Base-by-base conservation (phyloP, 2,113 vertebrate genomes). In the Myotis lucifugus region DNA sequence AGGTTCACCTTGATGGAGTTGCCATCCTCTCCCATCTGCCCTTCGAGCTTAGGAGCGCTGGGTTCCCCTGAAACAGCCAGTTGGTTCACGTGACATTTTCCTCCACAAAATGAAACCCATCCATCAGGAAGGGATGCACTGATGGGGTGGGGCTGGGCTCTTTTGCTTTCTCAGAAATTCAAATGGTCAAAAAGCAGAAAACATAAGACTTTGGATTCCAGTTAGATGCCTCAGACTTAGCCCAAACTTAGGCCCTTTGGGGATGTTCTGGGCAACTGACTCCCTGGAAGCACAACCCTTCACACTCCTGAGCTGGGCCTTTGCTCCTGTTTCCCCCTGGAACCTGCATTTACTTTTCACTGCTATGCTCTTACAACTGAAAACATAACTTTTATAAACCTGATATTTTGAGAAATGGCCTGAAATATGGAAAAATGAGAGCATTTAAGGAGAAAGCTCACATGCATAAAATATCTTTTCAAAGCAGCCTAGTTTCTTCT, bases 41-140 rank as follows among this genome's bases (percentile, higher is more conserved):
- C 99, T 97, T 99, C 98, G 23, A 99, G 98, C 94, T 99, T 99
- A 52, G 99, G 99, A 52, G 99, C 98, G 3, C 99, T 99, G 94
- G 99, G 99, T 97, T 99, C 99, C 93, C 99, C 99, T 99, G 97
- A 85, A 99, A 98, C 46, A 95, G 97, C 0, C 92, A 91, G 73
- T 23, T 21, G n/a, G 77, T 2, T 42, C 46, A 19, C 14, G 23
- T 90, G 98, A 94, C 90, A 81, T 94, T 56, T 6, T 8, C 15
- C 7, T 52, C 25, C 46, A 0, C 10, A 27, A 27, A 56, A n/a
- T 2, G 52, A 37, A 37, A 42, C 10, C 7, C n/a, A 2, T 42
- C 88, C 77, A 50, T 50, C 32, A 48, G 83, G 78, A 76, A 8
- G n/a, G 73, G 94, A 42, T 19, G 59, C 0, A 50, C 50, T 14